Conservation (phyloP, 2,888 invertebrate species). For the Calliopum simillimum region DNA sequence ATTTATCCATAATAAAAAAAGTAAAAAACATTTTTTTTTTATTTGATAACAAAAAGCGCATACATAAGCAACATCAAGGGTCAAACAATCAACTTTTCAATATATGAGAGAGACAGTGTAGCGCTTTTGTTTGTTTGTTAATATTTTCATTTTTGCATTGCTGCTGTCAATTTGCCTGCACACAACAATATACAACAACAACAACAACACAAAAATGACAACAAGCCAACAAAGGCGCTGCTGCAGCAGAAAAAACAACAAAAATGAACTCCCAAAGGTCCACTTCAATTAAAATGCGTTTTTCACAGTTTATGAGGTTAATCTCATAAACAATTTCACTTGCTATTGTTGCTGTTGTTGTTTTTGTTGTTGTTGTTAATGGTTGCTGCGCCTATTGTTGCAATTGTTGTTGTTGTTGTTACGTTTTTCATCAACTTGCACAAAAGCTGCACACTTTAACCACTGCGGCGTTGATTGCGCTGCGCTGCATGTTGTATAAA, state of each 20-base stretch:
- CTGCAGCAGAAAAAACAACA: conserved; percentile 16
- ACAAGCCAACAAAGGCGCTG: conserved; percentile 30
- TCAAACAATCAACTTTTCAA: conserved; percentile 1
- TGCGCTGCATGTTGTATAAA: too few relatives aligned
- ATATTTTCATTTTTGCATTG: conserved; percentile 19
- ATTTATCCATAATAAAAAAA: background rate
- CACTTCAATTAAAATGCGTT: conserved; percentile 12
- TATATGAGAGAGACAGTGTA: background rate
- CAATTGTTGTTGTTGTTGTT: too few relatives aligned
- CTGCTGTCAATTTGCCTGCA: background rate
- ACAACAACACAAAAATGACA: conserved; percentile 38
- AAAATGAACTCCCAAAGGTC: conserved; percentile 14
- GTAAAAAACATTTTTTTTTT: background rate
- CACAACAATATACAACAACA: conserved; percentile 33
- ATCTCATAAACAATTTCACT: conserved; percentile 55
- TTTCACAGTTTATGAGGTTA: conserved; percentile 57
- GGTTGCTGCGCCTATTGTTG: background rate
- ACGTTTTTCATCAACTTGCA: too few relatives aligned
- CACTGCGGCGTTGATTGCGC: too few relatives aligned
- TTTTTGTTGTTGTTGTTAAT: background rate
- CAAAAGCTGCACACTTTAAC: too few relatives aligned
- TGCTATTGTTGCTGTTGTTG: background rate
- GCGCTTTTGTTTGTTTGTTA: conserved; percentile 32
- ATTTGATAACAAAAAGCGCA: background rate
- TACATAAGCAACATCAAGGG: background rate